Evolutionary conservation across 2,113 vertebrate genomes (phyloP).

Genomic region (Mustelus asterias): DNA sequence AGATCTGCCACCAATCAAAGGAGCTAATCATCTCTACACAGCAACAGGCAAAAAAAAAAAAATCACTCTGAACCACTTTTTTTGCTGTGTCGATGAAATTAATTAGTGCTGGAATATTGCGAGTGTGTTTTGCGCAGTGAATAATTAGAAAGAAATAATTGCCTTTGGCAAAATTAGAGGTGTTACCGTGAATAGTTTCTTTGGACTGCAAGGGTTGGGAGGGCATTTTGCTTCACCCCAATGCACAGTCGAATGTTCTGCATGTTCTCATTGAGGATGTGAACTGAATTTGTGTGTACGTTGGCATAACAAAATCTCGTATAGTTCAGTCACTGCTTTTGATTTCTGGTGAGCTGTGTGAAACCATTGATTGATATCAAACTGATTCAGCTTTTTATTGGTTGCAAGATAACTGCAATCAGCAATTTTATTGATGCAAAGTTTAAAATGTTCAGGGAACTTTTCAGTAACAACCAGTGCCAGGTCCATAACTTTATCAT

Average conservation of each 20-base stretch:
- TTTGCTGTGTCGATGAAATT: not conserved
- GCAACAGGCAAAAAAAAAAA: not conserved
- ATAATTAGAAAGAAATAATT: conserved; percentile 15
- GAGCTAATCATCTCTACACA: not conserved
- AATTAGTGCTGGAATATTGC: not conserved
- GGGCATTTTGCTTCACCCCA: not conserved
- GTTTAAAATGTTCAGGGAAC: not conserved
- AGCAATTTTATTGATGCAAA: not conserved
- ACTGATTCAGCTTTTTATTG: not conserved
- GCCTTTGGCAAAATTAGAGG: not conserved
- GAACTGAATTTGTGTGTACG: not conserved
- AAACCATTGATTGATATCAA: not conserved
- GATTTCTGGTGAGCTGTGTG: not conserved
- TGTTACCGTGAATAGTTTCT: not conserved
- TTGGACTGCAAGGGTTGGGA: not conserved
- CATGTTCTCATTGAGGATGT: not conserved
- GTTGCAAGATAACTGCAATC: not conserved
- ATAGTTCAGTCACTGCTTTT: not conserved
- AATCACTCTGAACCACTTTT: not conserved
- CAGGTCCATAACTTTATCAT: not conserved
- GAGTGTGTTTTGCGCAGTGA: not conserved
- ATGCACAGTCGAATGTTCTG: not conserved
- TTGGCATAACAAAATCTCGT: not conserved
- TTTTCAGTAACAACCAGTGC: not conserved
- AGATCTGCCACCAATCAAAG: not conserved